Evolutionary conservation across 2,113 vertebrate genomes (phyloP).

Genomic region (Gavia stellata): DNA sequence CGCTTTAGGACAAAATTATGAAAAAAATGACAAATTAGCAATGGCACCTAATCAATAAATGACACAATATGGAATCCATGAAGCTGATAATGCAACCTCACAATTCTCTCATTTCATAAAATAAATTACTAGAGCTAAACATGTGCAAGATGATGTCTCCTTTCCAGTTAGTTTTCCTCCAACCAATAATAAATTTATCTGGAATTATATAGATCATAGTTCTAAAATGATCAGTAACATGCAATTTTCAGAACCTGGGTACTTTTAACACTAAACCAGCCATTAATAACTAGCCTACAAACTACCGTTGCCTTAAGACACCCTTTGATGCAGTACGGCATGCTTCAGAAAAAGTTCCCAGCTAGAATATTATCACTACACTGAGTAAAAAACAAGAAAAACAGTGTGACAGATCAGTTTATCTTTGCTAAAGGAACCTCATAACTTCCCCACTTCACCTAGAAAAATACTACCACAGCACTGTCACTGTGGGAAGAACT

Average conservation of each 20-base stretch:
- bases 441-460: not conserved
- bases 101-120: slow-evolving; percentile 40
- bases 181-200: not conserved
- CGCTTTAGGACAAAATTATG: slow-evolving; percentile 85
- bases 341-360: not conserved
- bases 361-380: not conserved
- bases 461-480: not conserved
- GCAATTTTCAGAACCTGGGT: not conserved
- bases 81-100: slow-evolving; percentile 67
- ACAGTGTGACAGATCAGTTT: not conserved
- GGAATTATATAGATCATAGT: not conserved
- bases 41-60: slow-evolving; percentile 98
- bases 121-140: slow-evolving; percentile 35
- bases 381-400: not conserved
- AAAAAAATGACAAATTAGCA: slow-evolving; percentile 88
- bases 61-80: slow-evolving; percentile 80
- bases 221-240: not conserved
- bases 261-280: not conserved
- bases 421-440: not conserved
- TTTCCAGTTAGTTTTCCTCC: not conserved
- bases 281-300: not conserved
- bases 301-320: not conserved
- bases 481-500: not conserved
- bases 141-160: not conserved
- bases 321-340: fast-evolving